Evolutionary conservation across 2,113 vertebrate species (phyloP).

Genomic region (Nothobranchius kuhntae): DNA sequence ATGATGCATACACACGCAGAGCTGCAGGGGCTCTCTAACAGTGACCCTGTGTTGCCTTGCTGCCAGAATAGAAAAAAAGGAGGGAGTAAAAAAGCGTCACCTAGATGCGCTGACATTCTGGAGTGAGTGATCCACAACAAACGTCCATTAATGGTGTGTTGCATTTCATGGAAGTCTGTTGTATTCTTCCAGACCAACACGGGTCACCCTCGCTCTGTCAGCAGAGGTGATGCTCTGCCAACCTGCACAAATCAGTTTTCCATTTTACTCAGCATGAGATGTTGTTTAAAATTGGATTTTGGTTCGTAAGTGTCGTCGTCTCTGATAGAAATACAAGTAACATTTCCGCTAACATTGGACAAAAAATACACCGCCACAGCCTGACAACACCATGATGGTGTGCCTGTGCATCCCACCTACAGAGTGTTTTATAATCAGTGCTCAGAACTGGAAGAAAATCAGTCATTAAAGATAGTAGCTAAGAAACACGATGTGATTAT

Average conservation of each 20-base stretch:
- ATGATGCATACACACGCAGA: slow-evolving; percentile 47
- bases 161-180: slow-evolving; percentile 50
- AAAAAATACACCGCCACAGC: slow-evolving; percentile 40
- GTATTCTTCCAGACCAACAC: slow-evolving; percentile 32
- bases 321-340: slow-evolving; percentile 31
- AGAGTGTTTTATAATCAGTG: slow-evolving; percentile 66
- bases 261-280: slow-evolving; percentile 34
- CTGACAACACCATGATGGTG: slow-evolving; percentile 42
- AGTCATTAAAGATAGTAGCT: slow-evolving; percentile 63
- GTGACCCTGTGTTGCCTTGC: slow-evolving; percentile 33
- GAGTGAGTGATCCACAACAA: slow-evolving; percentile 69
- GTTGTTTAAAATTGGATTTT: slow-evolving; percentile 28
- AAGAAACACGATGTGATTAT: slow-evolving; percentile 50
- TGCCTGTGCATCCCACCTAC: slow-evolving; percentile 47
- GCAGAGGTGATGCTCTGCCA: slow-evolving; percentile 48
- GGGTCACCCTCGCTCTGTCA: slow-evolving; percentile 31
- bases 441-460: slow-evolving; percentile 55
- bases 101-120: slow-evolving; percentile 70
- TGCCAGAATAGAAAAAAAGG: slow-evolving; percentile 14
- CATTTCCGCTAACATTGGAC: slow-evolving; percentile 22
- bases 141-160: slow-evolving; percentile 62
- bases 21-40: slow-evolving; percentile 40
- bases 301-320: slow-evolving; percentile 40
- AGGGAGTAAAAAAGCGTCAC: slow-evolving; percentile 35
- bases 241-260: slow-evolving; percentile 50